Base-by-base conservation (phyloP, 2,113 vertebrate genomes). In the Ctenomys sociabilis region DNA sequence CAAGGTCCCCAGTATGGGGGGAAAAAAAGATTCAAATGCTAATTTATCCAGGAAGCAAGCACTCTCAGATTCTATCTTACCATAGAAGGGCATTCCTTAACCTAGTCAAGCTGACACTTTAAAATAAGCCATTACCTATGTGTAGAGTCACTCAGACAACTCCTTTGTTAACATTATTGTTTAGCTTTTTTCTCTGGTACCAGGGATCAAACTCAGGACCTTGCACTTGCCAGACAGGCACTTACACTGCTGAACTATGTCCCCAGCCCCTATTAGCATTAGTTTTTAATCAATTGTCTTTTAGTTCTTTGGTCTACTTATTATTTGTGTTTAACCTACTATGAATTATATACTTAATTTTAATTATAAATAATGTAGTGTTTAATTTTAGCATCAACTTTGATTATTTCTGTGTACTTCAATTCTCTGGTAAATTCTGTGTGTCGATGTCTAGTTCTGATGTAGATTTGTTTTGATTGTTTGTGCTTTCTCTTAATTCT, bases 241-340 rank as follows among this genome's bases (percentile, higher is more conserved):
- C 49, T 49, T 11, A 49, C 12, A 11, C 49, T 49, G 49, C 49
- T 49, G 54, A 57, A 17, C 54, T 57, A 57, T 57, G 54, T 17
- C 54, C 17, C 54, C 4, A 16, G 54, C 54, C 54, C 4, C 3
- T 57, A 57, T 16, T 57, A 19, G 19, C 54, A 57, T 10, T 83
- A 83, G 37, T 89, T 94, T 75, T 37, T 83, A 88, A 95, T 84
- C 59, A 77, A 24, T 30, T 88, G 26, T 77, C 68, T 93, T 54
- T 35, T 35, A 63, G 61, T 80, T 89, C 43, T 52, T 63, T 61
- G 10, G 30, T 80, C 19, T 68, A 78, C 35, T 68, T 4, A 83
- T 63, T 11, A 85, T 70, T 90, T 90, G 16, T 95, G 40, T 80
- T 66, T 52, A 87, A 54, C 21, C 19, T 61, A 8, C 28, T 87